Base-by-base conservation (phyloP, 1,140 invertebrate genomes). In the Lepeophtheirus salmonis region DNA sequence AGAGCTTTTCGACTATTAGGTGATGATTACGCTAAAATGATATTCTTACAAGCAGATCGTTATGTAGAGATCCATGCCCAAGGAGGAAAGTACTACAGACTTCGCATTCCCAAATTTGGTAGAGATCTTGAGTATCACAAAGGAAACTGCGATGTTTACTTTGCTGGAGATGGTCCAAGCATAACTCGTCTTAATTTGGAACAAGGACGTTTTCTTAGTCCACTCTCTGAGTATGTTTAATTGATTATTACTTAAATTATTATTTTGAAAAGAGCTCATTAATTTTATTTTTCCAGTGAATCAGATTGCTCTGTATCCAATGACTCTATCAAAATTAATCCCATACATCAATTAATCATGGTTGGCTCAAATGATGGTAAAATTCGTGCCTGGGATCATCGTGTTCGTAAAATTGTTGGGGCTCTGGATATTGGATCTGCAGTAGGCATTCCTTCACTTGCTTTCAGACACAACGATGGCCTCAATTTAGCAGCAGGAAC, bases 331-430 rank as follows among this genome's bases (percentile, higher is more conserved):
- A 53, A 54, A 55, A 81, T 97, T 2, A 97, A 95, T 77, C 80
- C 84, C 0, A 76, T 80, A 25, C 90, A 97, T 78, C 79, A 94
- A 66, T 74, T 97, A 25, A 69, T 98, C 41, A 70, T 84, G 2
- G 80, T 83, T 67, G 95, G 94, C 4, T 92, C 87, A n/a, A 79
- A 82, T 65, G 84, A 91, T 70, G 94, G 94, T 0, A 81, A 79
- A 68, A 79, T 99, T 2, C 91, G 97, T 74, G 90, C 89, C 1
- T 98, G 89, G 89, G 95, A 99, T 76, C 86, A 89, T 26, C 74
- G 91, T 61, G 76, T 75, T 2, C 80, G 82, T 65, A 78, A 76
- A 21, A 76, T 80, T 69, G 85, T 85, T 64, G 85, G 81, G 23
- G 76, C 78, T 24, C 70, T 98, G 3, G 91, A 97, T 73, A 70